Conservation (phyloP, 2,888 invertebrate genomes). For the Mythimna albipuncta region DNA sequence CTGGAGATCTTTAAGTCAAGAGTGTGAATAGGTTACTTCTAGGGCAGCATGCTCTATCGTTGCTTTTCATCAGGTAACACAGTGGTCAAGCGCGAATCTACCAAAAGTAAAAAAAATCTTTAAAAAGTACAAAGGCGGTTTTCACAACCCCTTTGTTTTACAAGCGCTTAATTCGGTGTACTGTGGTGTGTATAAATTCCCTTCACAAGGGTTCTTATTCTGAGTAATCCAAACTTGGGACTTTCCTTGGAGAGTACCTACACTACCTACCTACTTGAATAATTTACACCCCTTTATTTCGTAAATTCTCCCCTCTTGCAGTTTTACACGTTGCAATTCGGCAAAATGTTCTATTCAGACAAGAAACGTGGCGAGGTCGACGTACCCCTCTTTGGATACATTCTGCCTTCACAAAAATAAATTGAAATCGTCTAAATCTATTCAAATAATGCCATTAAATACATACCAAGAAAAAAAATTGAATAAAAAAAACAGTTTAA, state of each 20-base stretch:
- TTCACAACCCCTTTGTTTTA: not conserved
- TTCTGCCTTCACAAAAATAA: too few species aligned
- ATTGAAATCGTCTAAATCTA: too few species aligned
- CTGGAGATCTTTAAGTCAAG: too few species aligned
- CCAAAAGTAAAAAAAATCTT: too few species aligned
- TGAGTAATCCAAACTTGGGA: slow-evolving; percentile 14
- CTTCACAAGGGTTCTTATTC: slow-evolving; percentile 4
- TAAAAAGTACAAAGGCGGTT: not conserved
- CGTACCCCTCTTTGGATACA: too few species aligned
- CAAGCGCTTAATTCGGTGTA: not conserved
- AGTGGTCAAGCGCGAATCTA: too few species aligned
- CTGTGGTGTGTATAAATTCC: not conserved
- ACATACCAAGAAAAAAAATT: too few species aligned
- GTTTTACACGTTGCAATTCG: slow-evolving; percentile 23
- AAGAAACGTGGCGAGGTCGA: not conserved
- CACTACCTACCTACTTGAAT: slow-evolving; percentile 32
- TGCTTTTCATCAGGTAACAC: too few species aligned
- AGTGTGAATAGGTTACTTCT: too few species aligned
- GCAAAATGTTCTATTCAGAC: slow-evolving; percentile 16
- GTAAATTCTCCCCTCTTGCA: slow-evolving; percentile 34
- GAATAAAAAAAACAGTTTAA: too few species aligned
- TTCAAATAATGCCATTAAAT: too few species aligned
- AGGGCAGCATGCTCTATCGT: too few species aligned
- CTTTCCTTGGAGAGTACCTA: slow-evolving; percentile 6
- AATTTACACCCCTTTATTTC: slow-evolving; percentile 45